Base-by-base conservation (phyloP, 1,140 invertebrate species). In the Zaprionus kolodkinae region DNA sequence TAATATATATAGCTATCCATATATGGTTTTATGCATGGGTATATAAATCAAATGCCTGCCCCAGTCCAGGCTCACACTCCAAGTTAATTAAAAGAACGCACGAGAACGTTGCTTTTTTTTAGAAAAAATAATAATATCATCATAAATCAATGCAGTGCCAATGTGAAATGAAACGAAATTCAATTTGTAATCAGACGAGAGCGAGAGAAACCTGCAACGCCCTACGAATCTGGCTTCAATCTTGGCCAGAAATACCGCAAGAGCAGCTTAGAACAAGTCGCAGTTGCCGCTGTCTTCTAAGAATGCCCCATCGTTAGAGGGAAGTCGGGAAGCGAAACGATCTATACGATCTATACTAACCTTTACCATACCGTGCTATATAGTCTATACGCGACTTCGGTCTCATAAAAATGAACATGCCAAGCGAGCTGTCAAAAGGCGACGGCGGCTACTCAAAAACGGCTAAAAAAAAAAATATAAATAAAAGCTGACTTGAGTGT, bases 381-480 rank as follows among this genome's bases (percentile, higher is more conserved):
- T 30, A 35, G 60, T 21, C 21, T 30, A 33, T 54, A 40, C 66
- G 65, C 40, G 57, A 15, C 72, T 54, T 57, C 17, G 36, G 12
- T 75, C 62, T 65, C 84, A 84, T 87, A 87, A 81, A 87, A 89
- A 78, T 81, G 84, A 80, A 87, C 71, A 89, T 81, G 84, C 80
- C 84, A 84, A 61, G 84, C 77, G 71, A n/a, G 78, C 84, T 87
- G 84, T 87, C 84, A 87, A 75, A 78, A 78, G 79, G 76, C 80
- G 72, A 83, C 78, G 80, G 64, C 79, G 56, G 82, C 83, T 87
- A 86, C 83, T 88, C 83, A 86, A 77, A 70, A 60, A 25, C 40
- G n/a, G 35, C 40, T 0, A 63, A 45, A 56, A 45, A 63, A 62
- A 64, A 15, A 62, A 9, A 38, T 55, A 35, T 59, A 33, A 12